A percentile compares a stretch with the other conserved stretches of the same genome.
Evolutionary conservation across 2,888 invertebrate genomes (phyloP).

Genomic region (Diploptera punctata): DNA sequence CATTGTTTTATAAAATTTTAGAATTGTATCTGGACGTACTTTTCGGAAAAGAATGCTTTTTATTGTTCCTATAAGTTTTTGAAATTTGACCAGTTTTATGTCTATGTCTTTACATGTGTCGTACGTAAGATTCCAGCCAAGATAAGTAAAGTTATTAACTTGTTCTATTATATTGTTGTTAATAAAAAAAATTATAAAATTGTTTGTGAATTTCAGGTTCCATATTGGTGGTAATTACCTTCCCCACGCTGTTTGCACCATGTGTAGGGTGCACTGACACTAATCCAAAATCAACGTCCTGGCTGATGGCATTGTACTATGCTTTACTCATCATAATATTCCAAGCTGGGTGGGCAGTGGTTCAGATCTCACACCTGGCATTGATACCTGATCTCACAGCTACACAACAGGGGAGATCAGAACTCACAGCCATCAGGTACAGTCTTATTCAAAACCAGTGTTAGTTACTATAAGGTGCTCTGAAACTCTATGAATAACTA

Average conservation of each 20-base stretch:
- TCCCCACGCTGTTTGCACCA: conserved; percentile 78
- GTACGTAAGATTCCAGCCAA: no score
- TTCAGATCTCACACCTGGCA: conserved; percentile 92
- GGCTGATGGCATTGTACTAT: conserved; percentile 56
- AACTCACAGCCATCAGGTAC: conserved; percentile 82
- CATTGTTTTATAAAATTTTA: no score
- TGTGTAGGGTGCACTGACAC: conserved; percentile 64
- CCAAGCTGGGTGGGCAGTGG: conserved; percentile 94
- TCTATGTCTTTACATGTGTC: no score
- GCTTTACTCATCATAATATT: conserved; percentile 71
- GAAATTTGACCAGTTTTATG: no score
- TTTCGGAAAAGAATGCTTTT: no score
- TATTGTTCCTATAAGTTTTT: no score
- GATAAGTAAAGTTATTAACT: no score
- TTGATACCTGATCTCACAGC: conserved; percentile 84
- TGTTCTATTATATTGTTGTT: no score
- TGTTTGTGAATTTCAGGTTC: conserved; percentile 59
- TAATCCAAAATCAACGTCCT: conserved; percentile 42
- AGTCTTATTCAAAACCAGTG: background rate
- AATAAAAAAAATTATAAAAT: no score
- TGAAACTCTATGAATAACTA: background rate
- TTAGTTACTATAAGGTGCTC: conserved; percentile 23
- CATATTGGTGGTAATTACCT: conserved; percentile 71
- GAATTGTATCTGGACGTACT: no score
- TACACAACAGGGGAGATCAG: conserved; percentile 72